Evolutionary conservation across 2,888 invertebrate genomes (phyloP), one percentile per base, ranked within the genome.

Genomic region (Elysia crispata): DNA sequence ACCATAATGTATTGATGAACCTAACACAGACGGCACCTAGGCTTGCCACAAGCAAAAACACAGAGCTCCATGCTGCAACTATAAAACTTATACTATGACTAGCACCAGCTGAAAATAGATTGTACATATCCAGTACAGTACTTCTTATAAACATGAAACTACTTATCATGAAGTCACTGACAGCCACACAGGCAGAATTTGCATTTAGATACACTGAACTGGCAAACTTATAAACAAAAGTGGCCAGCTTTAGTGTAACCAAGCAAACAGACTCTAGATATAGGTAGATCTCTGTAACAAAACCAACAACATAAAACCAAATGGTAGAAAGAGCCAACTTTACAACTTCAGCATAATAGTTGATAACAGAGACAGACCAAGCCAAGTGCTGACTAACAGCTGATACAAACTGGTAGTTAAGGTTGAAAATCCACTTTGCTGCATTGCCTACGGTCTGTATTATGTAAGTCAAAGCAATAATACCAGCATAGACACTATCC

Each of bases 221-320:
- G 41, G 11, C 3, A 50, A 72, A 64, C 13, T 31, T n/a, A 60
- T 5, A 28, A 11, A 77, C 25, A 18, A 8, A 0, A n/a, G 15
- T 25, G 0, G 67, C n/a, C 25, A 41, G 23, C 0, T 50, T 78
- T 49, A 62, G 77, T 3, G 33, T 28, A n/a, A 33, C n/a, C 30
- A 6, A 54, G 15, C 60, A 8, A 41, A 62, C 20, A 54, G 64
- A 50, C 1, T 23, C 23, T 30, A 78, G 13, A 49, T 64, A 30
- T 31, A 18, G 15, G 67, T 76, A 75, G 13, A 84, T 50, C 73
- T 86, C 85, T 13, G 62, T 20, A 18, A 82, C 57, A 72, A 85
- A 84, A 50, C 84, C 83, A 30, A 78, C 41, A 13, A 82, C 60
- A 31, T 74, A 81, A 23, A 62, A 54, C 23, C 72, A 20, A 11